Percentiles rank a stretch among this genome's conserved stretches.
phyloP scores from a whole-genome alignment of 2,797 vertebrate genomes.

The Hypotaenidia okinawae region DNA sequence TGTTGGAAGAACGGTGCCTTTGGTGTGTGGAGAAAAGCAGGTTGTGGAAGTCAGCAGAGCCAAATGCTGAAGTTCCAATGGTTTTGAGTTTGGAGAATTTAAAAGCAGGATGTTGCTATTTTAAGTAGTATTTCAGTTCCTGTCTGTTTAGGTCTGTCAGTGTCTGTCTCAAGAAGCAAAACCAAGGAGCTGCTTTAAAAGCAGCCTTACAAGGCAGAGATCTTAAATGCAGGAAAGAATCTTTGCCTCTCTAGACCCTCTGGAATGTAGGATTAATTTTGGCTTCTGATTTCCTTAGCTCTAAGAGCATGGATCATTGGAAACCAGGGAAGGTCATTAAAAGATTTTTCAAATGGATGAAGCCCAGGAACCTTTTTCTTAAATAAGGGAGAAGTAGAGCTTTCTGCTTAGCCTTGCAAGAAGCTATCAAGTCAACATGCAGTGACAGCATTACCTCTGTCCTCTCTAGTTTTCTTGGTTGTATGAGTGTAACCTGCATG shows the following conservation, averaged over 20 bases:
- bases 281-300: background rate
- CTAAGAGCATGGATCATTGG: background rate
- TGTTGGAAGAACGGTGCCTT: background rate
- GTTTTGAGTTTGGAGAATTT: conserved; percentile 3
- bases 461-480: background rate
- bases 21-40: background rate
- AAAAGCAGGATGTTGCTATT: conserved; percentile 42
- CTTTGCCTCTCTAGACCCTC: background rate
- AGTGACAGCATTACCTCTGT: background rate
- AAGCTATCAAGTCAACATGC: background rate
- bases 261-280: background rate
- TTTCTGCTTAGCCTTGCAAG: background rate
- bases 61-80: background rate
- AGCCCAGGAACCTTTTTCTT: background rate
- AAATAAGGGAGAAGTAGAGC: background rate
- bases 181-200: background rate
- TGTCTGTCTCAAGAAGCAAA: background rate
- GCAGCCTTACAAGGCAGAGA: background rate
- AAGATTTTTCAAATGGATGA: background rate
- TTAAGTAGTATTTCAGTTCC: conserved; percentile 31
- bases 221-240: background rate
- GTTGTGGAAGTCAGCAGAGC: background rate
- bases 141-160: background rate
- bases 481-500: background rate
- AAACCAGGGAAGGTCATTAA: background rate